Conservation (phyloP, 2,888 invertebrate species). For the Busseola fusca region DNA sequence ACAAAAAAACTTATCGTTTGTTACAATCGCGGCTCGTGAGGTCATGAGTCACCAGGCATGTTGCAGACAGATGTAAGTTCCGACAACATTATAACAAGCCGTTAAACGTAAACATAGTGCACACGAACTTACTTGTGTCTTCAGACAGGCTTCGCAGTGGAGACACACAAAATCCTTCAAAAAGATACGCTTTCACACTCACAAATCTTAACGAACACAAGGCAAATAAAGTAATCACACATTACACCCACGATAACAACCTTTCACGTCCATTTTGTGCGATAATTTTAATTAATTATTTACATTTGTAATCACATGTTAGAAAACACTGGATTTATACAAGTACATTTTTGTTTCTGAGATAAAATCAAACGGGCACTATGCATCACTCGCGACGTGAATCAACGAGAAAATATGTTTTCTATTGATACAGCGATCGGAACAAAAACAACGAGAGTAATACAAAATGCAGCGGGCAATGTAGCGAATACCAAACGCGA, state of each 20-base stretch:
- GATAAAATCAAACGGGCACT: constrained; percentile 63
- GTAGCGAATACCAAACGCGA: constrained; percentile 64
- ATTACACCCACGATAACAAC: constrained; percentile 78
- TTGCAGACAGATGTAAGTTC: constrained; percentile 55
- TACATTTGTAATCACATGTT: constrained; percentile 84
- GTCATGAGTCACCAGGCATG: constrained; percentile 52
- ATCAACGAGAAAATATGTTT: constrained; percentile 55
- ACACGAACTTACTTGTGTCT: constrained; percentile 59
- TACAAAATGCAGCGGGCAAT: constrained; percentile 57
- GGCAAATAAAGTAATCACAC: constrained; percentile 70
- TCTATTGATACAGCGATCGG: constrained; percentile 44
- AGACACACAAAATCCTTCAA: constrained; percentile 51
- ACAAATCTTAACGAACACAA: constrained; percentile 59
- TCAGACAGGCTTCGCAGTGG: constrained; percentile 17
- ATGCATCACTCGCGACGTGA: constrained; percentile 71
- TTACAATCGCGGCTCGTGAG: constrained; percentile 33
- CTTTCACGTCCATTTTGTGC: constrained; percentile 83
- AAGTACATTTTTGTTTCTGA: constrained; percentile 63
- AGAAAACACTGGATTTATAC: constrained; percentile 59
- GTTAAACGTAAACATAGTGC: constrained; percentile 53
- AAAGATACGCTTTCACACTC: constrained; percentile 55
- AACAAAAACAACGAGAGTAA: constrained; percentile 45
- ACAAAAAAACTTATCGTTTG: constrained; percentile 53
- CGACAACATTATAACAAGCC: constrained; percentile 25
- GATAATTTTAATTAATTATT: constrained; percentile 79